Evolutionary conservation across 2,888 invertebrate genomes (phyloP).

Genomic region (Chrysolina haemoptera): DNA sequence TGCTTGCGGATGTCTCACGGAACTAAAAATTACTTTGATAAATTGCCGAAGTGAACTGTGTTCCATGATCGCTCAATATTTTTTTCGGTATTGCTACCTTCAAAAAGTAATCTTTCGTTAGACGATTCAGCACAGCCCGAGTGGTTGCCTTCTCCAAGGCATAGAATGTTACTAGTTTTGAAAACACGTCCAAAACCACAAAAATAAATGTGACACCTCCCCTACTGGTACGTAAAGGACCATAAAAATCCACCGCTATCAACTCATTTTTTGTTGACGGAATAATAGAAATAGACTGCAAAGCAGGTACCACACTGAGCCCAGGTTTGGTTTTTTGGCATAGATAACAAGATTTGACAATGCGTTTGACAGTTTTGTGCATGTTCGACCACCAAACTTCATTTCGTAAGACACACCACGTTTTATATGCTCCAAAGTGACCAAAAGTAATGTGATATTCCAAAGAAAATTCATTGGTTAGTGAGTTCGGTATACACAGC

Average conservation of each 20-base stretch:
- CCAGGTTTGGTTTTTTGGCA: neutral
- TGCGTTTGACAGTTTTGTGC: neutral
- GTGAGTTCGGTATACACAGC: neutral
- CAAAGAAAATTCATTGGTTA: neutral
- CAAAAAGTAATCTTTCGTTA: neutral
- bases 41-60: neutral
- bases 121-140: neutral
- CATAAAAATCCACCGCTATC: neutral
- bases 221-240: neutral
- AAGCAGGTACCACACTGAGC: no score
- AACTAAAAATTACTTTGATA: neutral
- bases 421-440: slow-evolving; percentile 4
- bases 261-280: neutral
- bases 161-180: neutral
- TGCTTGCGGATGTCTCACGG: neutral
- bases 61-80: neutral
- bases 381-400: slow-evolving; percentile 23
- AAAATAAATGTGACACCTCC: neutral
- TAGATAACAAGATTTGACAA: no score
- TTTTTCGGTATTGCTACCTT: neutral
- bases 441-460: neutral
- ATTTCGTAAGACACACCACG: neutral
- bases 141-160: neutral
- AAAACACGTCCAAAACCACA: neutral
- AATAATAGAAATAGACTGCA: neutral